A percentile compares a stretch with the other conserved stretches of the same genome.
Conservation (phyloP, 1,140 invertebrate species). For the Trichogramma pretiosum region DNA sequence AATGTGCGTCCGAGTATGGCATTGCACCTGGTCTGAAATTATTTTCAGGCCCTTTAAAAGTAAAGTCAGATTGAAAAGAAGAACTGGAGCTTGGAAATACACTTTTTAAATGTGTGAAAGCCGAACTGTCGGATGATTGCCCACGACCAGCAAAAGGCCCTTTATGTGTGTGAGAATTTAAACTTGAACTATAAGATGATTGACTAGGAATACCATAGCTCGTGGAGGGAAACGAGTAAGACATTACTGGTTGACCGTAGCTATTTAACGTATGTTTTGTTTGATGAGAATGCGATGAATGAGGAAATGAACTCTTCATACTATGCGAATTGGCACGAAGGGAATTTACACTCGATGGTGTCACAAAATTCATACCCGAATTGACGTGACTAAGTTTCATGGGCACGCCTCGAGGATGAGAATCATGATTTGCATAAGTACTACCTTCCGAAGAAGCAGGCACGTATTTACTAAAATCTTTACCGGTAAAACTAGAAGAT, state of each 20-base stretch:
- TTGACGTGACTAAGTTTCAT: conserved; percentile 20
- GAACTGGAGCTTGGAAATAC: conserved; percentile 4
- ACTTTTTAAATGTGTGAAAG: no score
- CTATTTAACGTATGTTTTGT: conserved; percentile 13
- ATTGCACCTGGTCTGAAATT: conserved; percentile 15
- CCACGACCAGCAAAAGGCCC: no score
- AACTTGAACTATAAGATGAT: conserved; percentile 3
- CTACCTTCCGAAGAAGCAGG: conserved; percentile 29
- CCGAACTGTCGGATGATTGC: no score
- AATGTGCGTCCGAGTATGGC: background rate
- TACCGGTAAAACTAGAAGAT: conserved; percentile 15
- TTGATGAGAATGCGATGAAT: no score
- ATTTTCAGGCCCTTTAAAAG: background rate
- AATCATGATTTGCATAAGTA: conserved; percentile 20
- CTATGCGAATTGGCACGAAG: background rate
- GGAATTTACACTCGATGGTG: conserved; percentile 2
- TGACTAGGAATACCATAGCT: conserved; percentile 16
- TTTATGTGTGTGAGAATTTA: no score
- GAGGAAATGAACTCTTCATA: background rate
- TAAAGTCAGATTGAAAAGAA: conserved; percentile 1
- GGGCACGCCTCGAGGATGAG: conserved; percentile 3
- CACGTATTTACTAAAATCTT: conserved; percentile 21
- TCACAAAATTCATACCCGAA: background rate
- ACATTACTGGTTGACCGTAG: conserved; percentile 11
- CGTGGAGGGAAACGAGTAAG: conserved; percentile 12